Conservation (phyloP, 53 echinoderm and acorn worm species). For the Paracentrotus lividus region DNA sequence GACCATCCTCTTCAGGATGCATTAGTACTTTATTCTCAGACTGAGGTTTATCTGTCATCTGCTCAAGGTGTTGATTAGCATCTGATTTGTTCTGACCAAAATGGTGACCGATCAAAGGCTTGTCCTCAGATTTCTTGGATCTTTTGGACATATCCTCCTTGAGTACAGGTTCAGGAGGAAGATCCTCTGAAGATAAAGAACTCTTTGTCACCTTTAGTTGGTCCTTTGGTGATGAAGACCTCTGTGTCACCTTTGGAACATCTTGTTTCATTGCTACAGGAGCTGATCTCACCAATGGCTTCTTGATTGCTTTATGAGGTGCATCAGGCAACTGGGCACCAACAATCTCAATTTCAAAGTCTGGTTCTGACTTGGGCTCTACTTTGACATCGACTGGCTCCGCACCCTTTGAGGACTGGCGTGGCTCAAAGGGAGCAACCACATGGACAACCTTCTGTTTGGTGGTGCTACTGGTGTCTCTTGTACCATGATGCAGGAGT, state of each 20-base stretch:
- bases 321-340: not conserved
- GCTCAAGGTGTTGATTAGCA: not conserved
- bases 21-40: not conserved
- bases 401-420: not conserved
- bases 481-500: slow-evolving; percentile 41
- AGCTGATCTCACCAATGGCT: not conserved
- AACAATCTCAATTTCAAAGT: not conserved
- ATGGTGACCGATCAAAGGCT: not conserved
- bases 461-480: not conserved
- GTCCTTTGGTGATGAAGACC: not conserved
- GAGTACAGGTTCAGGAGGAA: not conserved
- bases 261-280: not conserved
- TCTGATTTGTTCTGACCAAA: not conserved
- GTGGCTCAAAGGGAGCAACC: slow-evolving; percentile 39
- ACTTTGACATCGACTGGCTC: not conserved
- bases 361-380: slow-evolving; percentile 7
- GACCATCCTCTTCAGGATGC: not conserved
- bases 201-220: not conserved
- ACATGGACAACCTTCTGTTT: slow-evolving; percentile 45
- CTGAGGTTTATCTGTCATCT: not conserved
- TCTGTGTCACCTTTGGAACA: not conserved
- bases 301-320: not conserved
- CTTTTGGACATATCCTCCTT: not conserved
- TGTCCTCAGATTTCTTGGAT: not conserved
- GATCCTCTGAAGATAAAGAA: not conserved